Evolutionary conservation across 2,113 vertebrate genomes (phyloP).

Genomic region (Osmerus eperlanus): DNA sequence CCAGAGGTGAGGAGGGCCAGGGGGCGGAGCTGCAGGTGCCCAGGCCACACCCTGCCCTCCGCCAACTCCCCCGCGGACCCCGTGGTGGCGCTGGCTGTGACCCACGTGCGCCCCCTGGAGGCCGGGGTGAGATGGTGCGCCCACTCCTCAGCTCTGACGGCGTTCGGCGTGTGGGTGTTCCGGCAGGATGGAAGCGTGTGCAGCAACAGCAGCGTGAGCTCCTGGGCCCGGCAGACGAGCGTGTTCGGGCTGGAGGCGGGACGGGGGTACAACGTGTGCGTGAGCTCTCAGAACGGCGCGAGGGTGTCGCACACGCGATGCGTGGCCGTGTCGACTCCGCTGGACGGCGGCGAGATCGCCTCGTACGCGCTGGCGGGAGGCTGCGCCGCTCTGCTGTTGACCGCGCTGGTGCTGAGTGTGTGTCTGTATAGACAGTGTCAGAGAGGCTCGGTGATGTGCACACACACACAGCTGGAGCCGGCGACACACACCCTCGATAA

Average conservation of each 20-base stretch:
- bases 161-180: conserved; percentile 9
- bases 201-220: conserved; percentile 18
- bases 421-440: conserved; percentile 4
- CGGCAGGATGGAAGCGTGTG: conserved; percentile 6
- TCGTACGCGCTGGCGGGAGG: background rate
- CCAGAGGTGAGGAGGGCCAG: background rate
- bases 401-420: background rate
- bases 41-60: background rate
- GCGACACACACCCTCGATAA: background rate
- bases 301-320: conserved; percentile 1
- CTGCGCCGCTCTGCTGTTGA: background rate
- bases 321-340: background rate
- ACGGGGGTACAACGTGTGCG: conserved; percentile 1
- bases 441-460: background rate
- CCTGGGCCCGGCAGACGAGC: conserved; percentile 7
- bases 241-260: conserved; percentile 15
- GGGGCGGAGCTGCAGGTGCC: conserved; percentile 10
- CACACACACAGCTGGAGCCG: background rate
- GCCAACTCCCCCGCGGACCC: conserved; percentile 2
- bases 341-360: background rate
- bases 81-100: conserved; percentile 17
- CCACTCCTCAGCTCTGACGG: background rate
- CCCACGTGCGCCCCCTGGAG: background rate
- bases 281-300: background rate
- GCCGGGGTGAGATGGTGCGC: conserved; percentile 18